Percentiles rank a stretch among this genome's conserved stretches.
Conservation (phyloP, 2,888 invertebrate genomes). For the Drosophila maculinotata region DNA sequence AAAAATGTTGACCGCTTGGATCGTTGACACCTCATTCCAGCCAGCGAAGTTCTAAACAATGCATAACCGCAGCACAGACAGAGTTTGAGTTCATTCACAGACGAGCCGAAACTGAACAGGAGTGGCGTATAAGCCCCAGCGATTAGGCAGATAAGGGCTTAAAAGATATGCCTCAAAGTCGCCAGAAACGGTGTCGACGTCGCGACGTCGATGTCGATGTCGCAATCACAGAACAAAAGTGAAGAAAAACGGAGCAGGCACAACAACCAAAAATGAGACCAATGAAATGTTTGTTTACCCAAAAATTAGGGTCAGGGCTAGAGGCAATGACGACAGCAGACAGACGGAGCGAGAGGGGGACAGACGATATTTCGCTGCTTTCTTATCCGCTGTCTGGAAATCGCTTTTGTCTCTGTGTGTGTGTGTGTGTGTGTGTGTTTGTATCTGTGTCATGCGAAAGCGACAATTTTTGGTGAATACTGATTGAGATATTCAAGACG, state of each 20-base stretch:
- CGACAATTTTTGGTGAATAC: constrained; percentile 57
- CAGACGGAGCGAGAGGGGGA: constrained; percentile 17
- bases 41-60: constrained; percentile 46
- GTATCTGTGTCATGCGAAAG: constrained; percentile 76
- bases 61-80: constrained; percentile 8
- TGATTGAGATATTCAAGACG: constrained; percentile 42
- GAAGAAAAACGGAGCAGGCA: constrained; percentile 24
- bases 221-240: constrained; percentile 48
- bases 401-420: constrained; percentile 21
- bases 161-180: constrained; percentile 47
- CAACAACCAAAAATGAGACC: constrained; percentile 21
- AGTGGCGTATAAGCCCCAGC: constrained; percentile 6
- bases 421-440: constrained; percentile 26
- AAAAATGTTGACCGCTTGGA: constrained; percentile 40
- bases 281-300: constrained; percentile 63
- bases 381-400: constrained; percentile 42
- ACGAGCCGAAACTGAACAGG: constrained; percentile 15
- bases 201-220: constrained; percentile 31
- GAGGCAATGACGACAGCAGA: constrained; percentile 47
- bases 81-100: constrained; percentile 44
- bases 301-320: constrained; percentile 78
- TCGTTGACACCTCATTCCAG: constrained; percentile 64
- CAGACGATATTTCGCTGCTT: constrained; percentile 21
- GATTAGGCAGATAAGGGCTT: constrained; percentile 62
- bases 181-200: no score